A percentile compares a stretch with the other conserved stretches of the same genome.
These are phyloP conservation scores for Hylomyscus alleni DNA, from an alignment of 2,797 vertebrate genomes.

Conservation along the genomic window DNA sequence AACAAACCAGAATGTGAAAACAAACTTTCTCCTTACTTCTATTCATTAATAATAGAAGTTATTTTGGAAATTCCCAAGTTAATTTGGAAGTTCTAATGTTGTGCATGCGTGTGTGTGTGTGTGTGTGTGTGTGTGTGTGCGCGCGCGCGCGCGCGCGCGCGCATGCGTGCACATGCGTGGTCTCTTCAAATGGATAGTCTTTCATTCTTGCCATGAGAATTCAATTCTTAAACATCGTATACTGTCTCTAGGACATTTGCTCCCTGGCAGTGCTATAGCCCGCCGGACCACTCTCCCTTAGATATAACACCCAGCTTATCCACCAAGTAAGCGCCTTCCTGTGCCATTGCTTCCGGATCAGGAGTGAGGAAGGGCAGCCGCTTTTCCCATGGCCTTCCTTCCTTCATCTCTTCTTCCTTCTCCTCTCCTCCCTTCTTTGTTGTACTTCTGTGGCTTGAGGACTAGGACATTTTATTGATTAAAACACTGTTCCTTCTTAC, in stretches of 20 bases:
- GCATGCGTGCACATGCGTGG: not conserved
- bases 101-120: not conserved
- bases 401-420: not conserved
- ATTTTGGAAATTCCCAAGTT: not conserved
- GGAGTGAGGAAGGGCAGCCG: not conserved
- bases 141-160: not conserved
- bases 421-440: not conserved
- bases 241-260: not conserved
- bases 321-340: not conserved
- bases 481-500: not conserved
- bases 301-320: not conserved
- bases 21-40: not conserved
- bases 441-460: not conserved
- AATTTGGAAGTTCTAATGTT: conserved; percentile 19
- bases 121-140: not conserved
- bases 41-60: no score
- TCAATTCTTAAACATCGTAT: not conserved
- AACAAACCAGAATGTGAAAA: not conserved
- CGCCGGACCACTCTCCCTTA: not conserved
- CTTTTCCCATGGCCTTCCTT: not conserved
- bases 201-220: not conserved
- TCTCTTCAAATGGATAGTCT: not conserved
- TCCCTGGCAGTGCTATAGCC: not conserved
- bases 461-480: conserved; percentile 2
- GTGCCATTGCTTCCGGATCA: not conserved